Evolutionary conservation across 2,797 vertebrate genomes (phyloP), one percentile per base, ranked within the genome.

Genomic region (Aythya fuligula): DNA sequence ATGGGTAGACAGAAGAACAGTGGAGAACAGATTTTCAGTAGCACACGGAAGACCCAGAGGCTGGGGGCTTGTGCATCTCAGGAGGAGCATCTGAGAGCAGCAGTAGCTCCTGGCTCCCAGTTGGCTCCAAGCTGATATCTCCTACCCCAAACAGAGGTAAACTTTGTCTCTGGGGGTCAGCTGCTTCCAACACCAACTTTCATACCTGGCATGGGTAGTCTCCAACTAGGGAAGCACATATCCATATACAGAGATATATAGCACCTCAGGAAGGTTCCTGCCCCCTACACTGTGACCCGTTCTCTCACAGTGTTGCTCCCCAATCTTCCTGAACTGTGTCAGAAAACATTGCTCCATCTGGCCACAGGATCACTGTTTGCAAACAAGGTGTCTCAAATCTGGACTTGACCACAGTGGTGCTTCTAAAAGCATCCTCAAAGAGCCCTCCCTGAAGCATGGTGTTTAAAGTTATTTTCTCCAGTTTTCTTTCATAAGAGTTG

Each of bases 1-100:
- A 25, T 4, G 17, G 28, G 24, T 49, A 39, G 43, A 41, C 47
- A 53, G 82, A 70, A 87, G 66, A 51, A 2, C 3, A 2, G 6
- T 11, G 10, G 12, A 21, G 18, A 43, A 51, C 47, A 87, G 39
- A 53, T 80, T 87, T 83, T 80, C 36, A 13, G 61, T 21, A 57
- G 43, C 25, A 38, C 19, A 1, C 1, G 1, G 15, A 51, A 1
- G 1, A 72, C 17, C 10, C 11, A 14, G 12, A 18, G 9, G 2
- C 34, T 71, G 47, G 34, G 56, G 79, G 21, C 28, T 22, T 41
- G 41, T 69, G 13, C 6, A 2, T 85, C 32, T 38, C 28, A 17
- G 25, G 30, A 41, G 25, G 11, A 73, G 21, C 12, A 0, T 38
- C 60, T 83, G 53, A 39, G 49, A 74, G 32, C 20, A 1, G 53